These are phyloP conservation scores for Pocota personata DNA, from an alignment of 2,888 invertebrate species.

Conservation along the genomic window DNA sequence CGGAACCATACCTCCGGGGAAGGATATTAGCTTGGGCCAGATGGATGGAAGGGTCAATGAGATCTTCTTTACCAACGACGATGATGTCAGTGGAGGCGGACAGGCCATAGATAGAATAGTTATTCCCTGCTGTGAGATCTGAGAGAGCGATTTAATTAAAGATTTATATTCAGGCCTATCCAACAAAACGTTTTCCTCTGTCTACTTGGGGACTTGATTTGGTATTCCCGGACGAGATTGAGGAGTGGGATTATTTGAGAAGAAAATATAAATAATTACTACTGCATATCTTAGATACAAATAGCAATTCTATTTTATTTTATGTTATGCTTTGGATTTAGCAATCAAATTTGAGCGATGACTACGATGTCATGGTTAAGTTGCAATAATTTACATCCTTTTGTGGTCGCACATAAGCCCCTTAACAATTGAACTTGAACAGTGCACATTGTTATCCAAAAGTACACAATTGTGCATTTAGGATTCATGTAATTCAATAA, in stretches of 20 bases:
- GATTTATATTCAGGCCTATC: slow-evolving; percentile 14
- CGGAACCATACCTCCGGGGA: slow-evolving; percentile 10
- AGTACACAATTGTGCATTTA: slow-evolving; percentile 19
- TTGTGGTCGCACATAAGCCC: neutral
- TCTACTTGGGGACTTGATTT: neutral
- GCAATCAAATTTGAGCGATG: neutral
- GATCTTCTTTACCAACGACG: neutral
- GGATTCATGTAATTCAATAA: slow-evolving; percentile 46
- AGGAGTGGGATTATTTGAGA: neutral
- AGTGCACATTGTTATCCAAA: neutral
- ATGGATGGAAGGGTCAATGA: slow-evolving; percentile 8
- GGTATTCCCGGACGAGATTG: neutral
- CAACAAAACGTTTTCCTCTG: neutral
- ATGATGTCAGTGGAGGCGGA: neutral
- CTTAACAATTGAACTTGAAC: slow-evolving; percentile 1
- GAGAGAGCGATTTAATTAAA: slow-evolving; percentile 22
- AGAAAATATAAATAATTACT: neutral
- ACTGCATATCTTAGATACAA: neutral
- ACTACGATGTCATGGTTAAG: neutral
- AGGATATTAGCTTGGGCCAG: slow-evolving; percentile 7
- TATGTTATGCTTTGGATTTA: neutral
- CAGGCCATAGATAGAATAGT: neutral
- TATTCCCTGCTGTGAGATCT: slow-evolving; percentile 5
- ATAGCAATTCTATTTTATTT: neutral
- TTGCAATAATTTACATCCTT: neutral